Percentiles rank a stretch among this genome's conserved stretches.
These are phyloP conservation scores for Pachypanchax playfairii DNA, from an alignment of 2,113 vertebrate species.

Conservation along the genomic window DNA sequence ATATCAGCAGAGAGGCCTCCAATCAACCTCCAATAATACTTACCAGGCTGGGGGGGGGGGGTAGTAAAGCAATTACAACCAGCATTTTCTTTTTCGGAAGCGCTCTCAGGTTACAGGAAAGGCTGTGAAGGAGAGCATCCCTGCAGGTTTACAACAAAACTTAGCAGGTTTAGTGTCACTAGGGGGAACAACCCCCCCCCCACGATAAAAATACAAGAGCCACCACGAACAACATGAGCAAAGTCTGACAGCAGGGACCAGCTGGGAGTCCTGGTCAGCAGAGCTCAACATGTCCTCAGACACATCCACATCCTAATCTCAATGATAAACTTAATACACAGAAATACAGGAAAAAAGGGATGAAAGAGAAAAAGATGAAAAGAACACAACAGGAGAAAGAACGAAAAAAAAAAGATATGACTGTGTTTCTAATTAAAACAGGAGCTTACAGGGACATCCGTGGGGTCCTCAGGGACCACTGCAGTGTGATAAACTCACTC, in stretches of 20 bases:
- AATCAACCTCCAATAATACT: conserved; percentile 54
- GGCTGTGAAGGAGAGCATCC: conserved; percentile 54
- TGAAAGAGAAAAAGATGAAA: conserved; percentile 6
- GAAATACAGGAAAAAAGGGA: neutral
- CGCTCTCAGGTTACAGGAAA: conserved; percentile 73
- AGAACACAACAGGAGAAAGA: neutral
- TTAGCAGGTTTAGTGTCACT: conserved; percentile 61
- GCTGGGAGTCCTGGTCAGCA: conserved; percentile 17
- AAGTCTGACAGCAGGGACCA: conserved; percentile 34
- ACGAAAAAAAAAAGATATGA: neutral
- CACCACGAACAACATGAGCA: conserved; percentile 39
- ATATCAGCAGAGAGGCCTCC: conserved; percentile 70
- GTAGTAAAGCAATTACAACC: conserved; percentile 14
- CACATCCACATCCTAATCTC: conserved; percentile 22
- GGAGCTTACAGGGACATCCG: conserved; percentile 50
- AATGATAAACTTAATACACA: conserved; percentile 2
- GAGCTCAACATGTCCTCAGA: neutral
- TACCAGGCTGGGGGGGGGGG: conserved; percentile 24
- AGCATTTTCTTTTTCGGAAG: conserved; percentile 37
- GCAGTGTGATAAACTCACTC: conserved; percentile 56
- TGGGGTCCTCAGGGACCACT: conserved; percentile 41
- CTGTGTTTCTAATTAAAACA: conserved; percentile 67
- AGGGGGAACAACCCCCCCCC: conserved; percentile 52
- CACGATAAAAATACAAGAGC: conserved; percentile 57
- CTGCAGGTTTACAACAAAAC: conserved; percentile 51